Percentiles rank a stretch among this genome's conserved stretches.
Conservation (phyloP, 92 coral and sea anemone genomes). For the Palythoa grandiflora region DNA sequence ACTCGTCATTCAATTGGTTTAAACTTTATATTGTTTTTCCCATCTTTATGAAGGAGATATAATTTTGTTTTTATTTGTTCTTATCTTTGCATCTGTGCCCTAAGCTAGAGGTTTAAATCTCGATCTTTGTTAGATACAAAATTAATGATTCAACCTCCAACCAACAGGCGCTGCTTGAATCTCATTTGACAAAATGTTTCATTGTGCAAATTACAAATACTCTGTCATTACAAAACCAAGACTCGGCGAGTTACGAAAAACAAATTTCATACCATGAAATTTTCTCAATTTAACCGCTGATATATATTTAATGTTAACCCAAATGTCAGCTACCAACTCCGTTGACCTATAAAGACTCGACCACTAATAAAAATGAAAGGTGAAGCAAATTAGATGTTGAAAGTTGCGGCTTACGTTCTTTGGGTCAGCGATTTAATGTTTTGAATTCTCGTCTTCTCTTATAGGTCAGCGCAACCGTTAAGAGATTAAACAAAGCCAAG, state of each 20-base stretch:
- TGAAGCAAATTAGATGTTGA: not conserved
- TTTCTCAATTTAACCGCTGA: not conserved
- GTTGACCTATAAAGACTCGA: not conserved
- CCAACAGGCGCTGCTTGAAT: not conserved
- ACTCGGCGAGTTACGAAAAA: not conserved
- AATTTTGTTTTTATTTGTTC: not conserved
- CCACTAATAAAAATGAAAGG: slow-evolving; percentile 12
- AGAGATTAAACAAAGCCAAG: slow-evolving; percentile 37
- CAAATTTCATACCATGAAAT: not conserved
- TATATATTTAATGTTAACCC: not conserved
- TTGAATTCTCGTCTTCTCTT: slow-evolving; percentile 14
- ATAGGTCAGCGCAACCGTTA: slow-evolving; percentile 38
- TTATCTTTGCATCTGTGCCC: not conserved
- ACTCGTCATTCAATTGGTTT: not conserved
- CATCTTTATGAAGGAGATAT: not conserved
- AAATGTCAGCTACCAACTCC: not conserved
- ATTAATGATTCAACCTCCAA: slow-evolving; percentile 5
- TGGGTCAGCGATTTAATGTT: slow-evolving; percentile 23
- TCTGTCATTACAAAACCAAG: not conserved
- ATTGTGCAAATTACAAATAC: not conserved
- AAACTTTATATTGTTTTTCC: not conserved
- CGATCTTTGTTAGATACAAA: not conserved
- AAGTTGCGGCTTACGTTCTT: slow-evolving; percentile 31
- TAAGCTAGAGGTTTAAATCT: not conserved
- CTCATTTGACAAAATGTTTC: not conserved